Conservation (phyloP, 2,113 vertebrate species). For the Pangasianodon hypophthalmus region DNA sequence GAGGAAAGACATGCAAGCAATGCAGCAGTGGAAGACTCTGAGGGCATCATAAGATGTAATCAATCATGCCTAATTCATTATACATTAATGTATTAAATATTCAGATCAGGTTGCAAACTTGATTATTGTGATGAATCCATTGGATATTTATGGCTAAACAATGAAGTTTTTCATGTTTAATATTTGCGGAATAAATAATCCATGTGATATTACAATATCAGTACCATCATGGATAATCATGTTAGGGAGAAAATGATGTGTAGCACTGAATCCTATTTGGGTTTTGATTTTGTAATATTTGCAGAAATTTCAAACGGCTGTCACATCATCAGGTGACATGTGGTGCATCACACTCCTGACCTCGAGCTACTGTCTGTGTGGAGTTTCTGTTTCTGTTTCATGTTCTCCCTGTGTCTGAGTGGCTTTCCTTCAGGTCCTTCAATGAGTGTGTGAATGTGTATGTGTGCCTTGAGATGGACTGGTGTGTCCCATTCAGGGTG, state of each 20-base stretch:
- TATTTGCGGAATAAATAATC: not conserved
- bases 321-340: not conserved
- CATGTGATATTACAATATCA: not conserved
- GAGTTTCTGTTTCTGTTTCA: too few species aligned
- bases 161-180: not conserved
- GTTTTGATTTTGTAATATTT: not conserved
- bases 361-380: not conserved
- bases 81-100: slow-evolving; percentile 32
- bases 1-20: not conserved
- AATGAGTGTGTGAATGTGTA: too few species aligned
- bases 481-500: too few species aligned
- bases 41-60: slow-evolving; percentile 22
- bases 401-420: too few species aligned
- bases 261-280: not conserved
- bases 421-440: too few species aligned
- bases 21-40: not conserved
- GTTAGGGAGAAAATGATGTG: not conserved
- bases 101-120: slow-evolving; percentile 11
- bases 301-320: not conserved
- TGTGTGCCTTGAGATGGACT: not conserved
- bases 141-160: not conserved
- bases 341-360: not conserved
- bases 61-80: slow-evolving; percentile 49
- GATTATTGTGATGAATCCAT: not conserved
- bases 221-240: not conserved